These are phyloP conservation scores for Lateolabrax maculatus DNA, from an alignment of 2,797 vertebrate genomes.

Conservation along the genomic window DNA sequence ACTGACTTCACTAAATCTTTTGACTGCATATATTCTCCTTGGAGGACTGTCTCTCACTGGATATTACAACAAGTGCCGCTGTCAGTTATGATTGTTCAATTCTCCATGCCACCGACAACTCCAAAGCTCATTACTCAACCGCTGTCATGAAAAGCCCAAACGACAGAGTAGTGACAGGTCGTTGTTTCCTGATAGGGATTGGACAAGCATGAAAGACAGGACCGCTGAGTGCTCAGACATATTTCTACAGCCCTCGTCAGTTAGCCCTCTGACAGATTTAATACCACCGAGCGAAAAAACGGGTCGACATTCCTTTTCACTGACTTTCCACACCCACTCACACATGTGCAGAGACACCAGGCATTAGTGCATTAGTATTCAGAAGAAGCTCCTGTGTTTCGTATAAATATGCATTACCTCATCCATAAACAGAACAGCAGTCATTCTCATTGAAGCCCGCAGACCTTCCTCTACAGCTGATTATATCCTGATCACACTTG, in stretches of 20 bases:
- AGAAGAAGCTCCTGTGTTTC: slow-evolving; percentile 65
- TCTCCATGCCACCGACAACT: slow-evolving; percentile 23
- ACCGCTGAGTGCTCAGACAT: slow-evolving; percentile 31
- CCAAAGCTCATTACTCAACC: slow-evolving; percentile 38
- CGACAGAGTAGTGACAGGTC: slow-evolving; percentile 54
- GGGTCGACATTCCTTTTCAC: slow-evolving; percentile 73
- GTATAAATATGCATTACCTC: slow-evolving; percentile 74
- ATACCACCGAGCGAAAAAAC: slow-evolving; percentile 41
- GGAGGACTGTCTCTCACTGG: slow-evolving; percentile 2
- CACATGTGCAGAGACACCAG: slow-evolving; percentile 40
- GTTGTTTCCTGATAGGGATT: slow-evolving; percentile 57
- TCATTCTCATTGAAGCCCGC: slow-evolving; percentile 48
- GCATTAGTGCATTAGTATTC: slow-evolving; percentile 61
- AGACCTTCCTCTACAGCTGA: slow-evolving; percentile 39
- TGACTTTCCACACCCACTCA: slow-evolving; percentile 69
- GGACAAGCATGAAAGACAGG: slow-evolving; percentile 58
- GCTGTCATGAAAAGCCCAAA: slow-evolving; percentile 22
- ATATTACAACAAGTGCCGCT: slow-evolving; percentile 34
- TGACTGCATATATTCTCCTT: slow-evolving; percentile 27
- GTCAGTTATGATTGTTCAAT: slow-evolving; percentile 50
- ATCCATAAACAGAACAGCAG: slow-evolving; percentile 68
- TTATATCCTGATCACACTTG: slow-evolving; percentile 65
- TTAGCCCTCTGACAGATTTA: slow-evolving; percentile 64
- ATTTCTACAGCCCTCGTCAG: slow-evolving; percentile 54
- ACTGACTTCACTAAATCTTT: slow-evolving; percentile 20